Percentiles rank a stretch among this genome's conserved stretches.
Conservation (phyloP, 2,888 invertebrate species). For the Cryptosula pallasiana region DNA sequence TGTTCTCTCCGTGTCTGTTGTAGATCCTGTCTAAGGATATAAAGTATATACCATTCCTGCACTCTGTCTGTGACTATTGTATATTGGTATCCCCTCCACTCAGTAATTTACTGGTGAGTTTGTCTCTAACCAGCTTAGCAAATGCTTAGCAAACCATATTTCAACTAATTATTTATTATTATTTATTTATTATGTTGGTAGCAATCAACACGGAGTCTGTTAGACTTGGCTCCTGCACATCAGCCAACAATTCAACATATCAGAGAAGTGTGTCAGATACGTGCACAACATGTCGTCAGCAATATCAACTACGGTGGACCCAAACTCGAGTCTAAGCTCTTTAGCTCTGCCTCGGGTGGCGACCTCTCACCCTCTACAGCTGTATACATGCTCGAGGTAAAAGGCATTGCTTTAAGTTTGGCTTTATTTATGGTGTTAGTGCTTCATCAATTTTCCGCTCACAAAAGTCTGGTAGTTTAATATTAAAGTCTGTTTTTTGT, state of each 20-base stretch:
- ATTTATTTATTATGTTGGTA: too few species aligned
- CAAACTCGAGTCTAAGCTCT: conserved; percentile 16
- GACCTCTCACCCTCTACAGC: conserved; percentile 8
- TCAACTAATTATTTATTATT: too few species aligned
- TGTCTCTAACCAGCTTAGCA: too few species aligned
- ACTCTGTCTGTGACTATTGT: conserved; percentile 1
- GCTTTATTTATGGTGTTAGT: too few species aligned
- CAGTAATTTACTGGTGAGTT: conserved; percentile 2
- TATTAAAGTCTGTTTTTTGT: too few species aligned
- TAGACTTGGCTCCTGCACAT: conserved; percentile 11
- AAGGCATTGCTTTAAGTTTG: too few species aligned
- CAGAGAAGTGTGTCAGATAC: not conserved
- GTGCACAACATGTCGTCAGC: not conserved
- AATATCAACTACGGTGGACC: not conserved
- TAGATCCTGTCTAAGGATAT: not conserved
- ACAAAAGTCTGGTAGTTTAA: not conserved
- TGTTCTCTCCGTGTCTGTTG: too few species aligned
- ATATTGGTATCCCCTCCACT: not conserved
- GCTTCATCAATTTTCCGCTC: not conserved
- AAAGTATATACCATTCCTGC: conserved; percentile 14
- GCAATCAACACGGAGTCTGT: conserved; percentile 13
- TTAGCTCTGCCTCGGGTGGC: conserved; percentile 6
- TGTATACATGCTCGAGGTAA: conserved; percentile 19
- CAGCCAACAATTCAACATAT: not conserved
- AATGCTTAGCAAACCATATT: too few species aligned